Evolutionary conservation across 2,888 invertebrate genomes (phyloP), one percentile per base, ranked within the genome.

Genomic region (Crioceris asparagi): DNA sequence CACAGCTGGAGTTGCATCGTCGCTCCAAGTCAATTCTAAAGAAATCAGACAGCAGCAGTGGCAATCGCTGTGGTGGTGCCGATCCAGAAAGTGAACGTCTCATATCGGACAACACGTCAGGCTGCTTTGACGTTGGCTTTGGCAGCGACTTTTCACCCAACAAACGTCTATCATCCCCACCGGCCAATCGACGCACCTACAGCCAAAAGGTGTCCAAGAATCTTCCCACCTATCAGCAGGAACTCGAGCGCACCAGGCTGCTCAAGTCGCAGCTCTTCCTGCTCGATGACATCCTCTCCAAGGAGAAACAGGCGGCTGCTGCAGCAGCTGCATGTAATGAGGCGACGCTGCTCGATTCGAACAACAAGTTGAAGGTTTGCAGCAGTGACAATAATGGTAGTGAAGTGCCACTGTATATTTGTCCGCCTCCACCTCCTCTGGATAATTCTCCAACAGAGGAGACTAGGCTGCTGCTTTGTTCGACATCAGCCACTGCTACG

Each of bases 1-100:
- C 77, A 27, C 75, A 76, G 56, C 64, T 76, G 52, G 79, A 79
- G 51, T 70, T 72, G 41, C 75, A 78, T 51, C 67, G 77, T 21
- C 70, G 77, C 50, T 80, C 81, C 40, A 83, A 80, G 61, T 83
- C 83, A 46, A 83, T 84, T 56, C 64, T 83, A 50, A 83, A 83
- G 66, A 83, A 82, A 62, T 79, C 82, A 32, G 79, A 80, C 52
- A 68, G 75, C 55, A 40, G 46, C 36, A 68, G 69, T 49, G 64
- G 65, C 45, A 59, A 62, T 41, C 55, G 65, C 30, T 63, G 64
- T 44, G 14, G 17, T 6, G 12, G 14, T 12, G 55, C 60, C 33
- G 83, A 84, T 63, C 79, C 79, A 38, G 83, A 84, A 63, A 82
- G 79, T 52, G 83, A 83, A 64, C 74, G 80, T 46, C 69, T 83